A percentile compares a stretch with the other conserved stretches of the same genome.
Evolutionary conservation across 2,888 invertebrate genomes (phyloP).

Genomic region (Pseudolycoriella hygida): DNA sequence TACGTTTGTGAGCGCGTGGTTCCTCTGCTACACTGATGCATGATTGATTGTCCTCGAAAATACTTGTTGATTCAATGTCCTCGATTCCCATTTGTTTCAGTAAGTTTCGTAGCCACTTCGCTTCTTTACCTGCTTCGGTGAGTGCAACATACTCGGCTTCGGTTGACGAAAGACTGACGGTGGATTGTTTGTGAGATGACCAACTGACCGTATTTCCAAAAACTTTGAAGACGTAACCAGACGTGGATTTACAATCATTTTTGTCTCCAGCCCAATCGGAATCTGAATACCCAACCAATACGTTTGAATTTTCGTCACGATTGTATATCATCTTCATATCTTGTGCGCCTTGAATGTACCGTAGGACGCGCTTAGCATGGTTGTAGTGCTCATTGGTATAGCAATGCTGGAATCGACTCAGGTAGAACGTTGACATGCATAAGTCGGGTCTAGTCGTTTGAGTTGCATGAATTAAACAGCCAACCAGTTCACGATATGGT

Average conservation of each 20-base stretch:
- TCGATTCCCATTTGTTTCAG: background rate
- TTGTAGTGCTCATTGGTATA: conserved; percentile 8
- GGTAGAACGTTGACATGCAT: too few relatives aligned
- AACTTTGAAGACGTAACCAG: too few relatives aligned
- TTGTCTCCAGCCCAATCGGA: conserved; percentile 5
- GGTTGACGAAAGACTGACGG: too few relatives aligned
- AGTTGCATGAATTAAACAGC: conserved; percentile 10
- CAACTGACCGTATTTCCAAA: too few relatives aligned
- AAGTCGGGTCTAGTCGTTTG: conserved; percentile 11
- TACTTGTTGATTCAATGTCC: background rate
- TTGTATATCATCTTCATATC: conserved; percentile 5
- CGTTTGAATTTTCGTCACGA: conserved; percentile 5
- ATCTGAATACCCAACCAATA: conserved; percentile 9
- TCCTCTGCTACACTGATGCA: background rate
- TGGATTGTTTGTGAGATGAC: background rate
- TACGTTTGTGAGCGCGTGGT: background rate
- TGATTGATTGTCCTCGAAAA: conserved; percentile 2
- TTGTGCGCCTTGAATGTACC: conserved; percentile 5
- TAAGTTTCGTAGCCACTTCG: background rate
- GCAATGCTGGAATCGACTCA: conserved; percentile 12
- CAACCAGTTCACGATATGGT: conserved; percentile 13
- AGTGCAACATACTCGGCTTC: conserved; percentile 5
- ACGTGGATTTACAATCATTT: too few relatives aligned
- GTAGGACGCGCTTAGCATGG: conserved; percentile 10
- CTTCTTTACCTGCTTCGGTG: conserved; percentile 1